Evolutionary conservation across 2,113 vertebrate genomes (phyloP), one percentile per base, ranked within the genome.

Genomic region (Pomatostomus ruficeps): DNA sequence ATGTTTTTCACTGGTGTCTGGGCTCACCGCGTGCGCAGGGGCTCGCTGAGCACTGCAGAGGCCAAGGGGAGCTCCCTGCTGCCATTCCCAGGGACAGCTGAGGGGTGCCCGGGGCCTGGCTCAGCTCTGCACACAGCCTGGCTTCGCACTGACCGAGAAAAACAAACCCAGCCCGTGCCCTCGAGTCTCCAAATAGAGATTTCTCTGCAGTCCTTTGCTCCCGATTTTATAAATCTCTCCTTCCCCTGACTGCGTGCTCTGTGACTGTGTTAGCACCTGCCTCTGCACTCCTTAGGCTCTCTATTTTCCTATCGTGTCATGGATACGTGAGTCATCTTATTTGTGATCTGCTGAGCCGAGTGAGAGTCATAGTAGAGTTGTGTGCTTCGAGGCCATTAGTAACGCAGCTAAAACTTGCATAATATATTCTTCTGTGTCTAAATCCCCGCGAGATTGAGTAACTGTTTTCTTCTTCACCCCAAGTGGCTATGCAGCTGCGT

Each of bases 371-470:
- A 95, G 88, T 88, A 91, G 87, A 88, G 90, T 66, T 94, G 85
- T 94, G 93, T 14, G 68, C 94, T 96, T 94, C 79, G 74, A 90
- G 93, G 94, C 95, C 95, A 91, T 97, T 96, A 90, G 88, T 86
- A 96, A 94, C 43, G 16, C 85, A 80, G 82, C 85, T 94, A 83
- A 93, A 95, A 90, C 93, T 97, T 96, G 90, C 95, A 96, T 93
- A 96, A 97, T 94, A 67, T 90, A 95, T 95, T 91, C 93, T 93
- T 90, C 94, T 83, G 82, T 91, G 91, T 83, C 94, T 96, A 80
- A 96, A 95, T 94, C 93, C 90, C 93, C 88, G 45, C 94, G 89
- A 96, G 93, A 88, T 35, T 95, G 96, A 97, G 90, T 93, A 96
- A 96, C 90, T 96, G 91, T 95, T 97, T 97, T 96, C 93, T 88